phyloP scores from a whole-genome alignment of 2,888 invertebrate genomes.

The Nemotelus nigrinus region DNA sequence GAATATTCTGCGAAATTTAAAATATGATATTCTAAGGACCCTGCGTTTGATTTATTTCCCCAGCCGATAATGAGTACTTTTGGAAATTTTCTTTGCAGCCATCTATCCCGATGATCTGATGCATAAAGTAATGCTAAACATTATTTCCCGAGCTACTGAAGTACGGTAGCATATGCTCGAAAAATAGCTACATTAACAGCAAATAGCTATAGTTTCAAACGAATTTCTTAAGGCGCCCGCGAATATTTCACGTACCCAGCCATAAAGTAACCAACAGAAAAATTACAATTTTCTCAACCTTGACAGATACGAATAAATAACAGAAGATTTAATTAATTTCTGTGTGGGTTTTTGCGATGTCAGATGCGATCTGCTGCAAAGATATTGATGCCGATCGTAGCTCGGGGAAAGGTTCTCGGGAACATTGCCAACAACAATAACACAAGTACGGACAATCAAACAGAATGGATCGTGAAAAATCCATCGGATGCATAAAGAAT shows the following conservation, averaged over 20 bases:
- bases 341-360: constrained; percentile 28
- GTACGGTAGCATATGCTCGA: too few species aligned
- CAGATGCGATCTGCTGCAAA: background rate
- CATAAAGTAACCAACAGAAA: constrained; percentile 1
- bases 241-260: background rate
- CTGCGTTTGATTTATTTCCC: too few species aligned
- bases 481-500: background rate
- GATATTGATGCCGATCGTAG: constrained; percentile 2
- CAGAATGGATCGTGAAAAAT: constrained; percentile 6
- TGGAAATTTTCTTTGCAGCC: too few species aligned
- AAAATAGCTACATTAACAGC: too few species aligned
- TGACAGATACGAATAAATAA: constrained; percentile 39
- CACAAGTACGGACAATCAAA: background rate
- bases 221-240: too few species aligned
- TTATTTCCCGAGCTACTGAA: too few species aligned
- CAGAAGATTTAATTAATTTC: constrained; percentile 41
- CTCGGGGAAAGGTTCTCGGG: background rate
- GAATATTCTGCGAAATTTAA: too few species aligned
- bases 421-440: background rate
- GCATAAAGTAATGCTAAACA: too few species aligned
- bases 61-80: too few species aligned
- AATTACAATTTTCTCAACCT: constrained; percentile 25
- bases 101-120: too few species aligned
- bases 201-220: too few species aligned
- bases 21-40: too few species aligned